A percentile compares a stretch with the other conserved stretches of the same genome.
phyloP scores from a whole-genome alignment of 2,113 vertebrate genomes.

The Limanda limanda region DNA sequence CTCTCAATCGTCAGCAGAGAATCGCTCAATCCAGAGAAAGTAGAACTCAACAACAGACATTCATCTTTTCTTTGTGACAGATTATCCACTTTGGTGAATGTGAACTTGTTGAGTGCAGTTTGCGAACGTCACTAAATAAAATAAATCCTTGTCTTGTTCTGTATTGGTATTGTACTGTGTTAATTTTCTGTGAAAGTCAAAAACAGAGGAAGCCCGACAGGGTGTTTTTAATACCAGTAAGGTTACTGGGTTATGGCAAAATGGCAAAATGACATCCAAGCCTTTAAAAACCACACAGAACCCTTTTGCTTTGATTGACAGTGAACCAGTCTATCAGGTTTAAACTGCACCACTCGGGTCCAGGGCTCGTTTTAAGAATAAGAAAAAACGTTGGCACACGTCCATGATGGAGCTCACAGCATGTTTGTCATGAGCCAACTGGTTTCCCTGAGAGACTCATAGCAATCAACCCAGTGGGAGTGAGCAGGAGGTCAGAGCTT shows the following conservation, averaged over 20 bases:
- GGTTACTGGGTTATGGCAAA: neutral
- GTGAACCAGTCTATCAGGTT: neutral
- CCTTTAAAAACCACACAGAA: too few species aligned
- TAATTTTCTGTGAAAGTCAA: neutral
- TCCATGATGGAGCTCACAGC: neutral
- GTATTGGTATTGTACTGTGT: neutral
- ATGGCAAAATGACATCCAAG: neutral
- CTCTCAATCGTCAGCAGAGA: neutral
- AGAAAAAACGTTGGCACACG: neutral
- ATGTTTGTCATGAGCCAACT: constrained; percentile 12
- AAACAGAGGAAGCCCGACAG: neutral
- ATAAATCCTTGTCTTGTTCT: neutral
- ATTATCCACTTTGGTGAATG: neutral
- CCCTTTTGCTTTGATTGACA: neutral
- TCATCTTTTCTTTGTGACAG: neutral
- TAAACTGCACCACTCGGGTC: neutral
- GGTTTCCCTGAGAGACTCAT: constrained; percentile 17
- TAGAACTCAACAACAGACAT: neutral
- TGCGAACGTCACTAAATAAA: neutral
- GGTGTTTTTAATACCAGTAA: neutral
- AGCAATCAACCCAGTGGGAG: constrained; percentile 15
- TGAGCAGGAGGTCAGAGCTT: constrained; percentile 24
- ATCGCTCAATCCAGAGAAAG: neutral
- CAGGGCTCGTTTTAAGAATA: neutral
- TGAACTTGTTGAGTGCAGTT: neutral